A percentile compares a stretch with the other conserved stretches of the same genome.
phyloP scores from a whole-genome alignment of 2,797 vertebrate species.

The Danio tinwini region DNA sequence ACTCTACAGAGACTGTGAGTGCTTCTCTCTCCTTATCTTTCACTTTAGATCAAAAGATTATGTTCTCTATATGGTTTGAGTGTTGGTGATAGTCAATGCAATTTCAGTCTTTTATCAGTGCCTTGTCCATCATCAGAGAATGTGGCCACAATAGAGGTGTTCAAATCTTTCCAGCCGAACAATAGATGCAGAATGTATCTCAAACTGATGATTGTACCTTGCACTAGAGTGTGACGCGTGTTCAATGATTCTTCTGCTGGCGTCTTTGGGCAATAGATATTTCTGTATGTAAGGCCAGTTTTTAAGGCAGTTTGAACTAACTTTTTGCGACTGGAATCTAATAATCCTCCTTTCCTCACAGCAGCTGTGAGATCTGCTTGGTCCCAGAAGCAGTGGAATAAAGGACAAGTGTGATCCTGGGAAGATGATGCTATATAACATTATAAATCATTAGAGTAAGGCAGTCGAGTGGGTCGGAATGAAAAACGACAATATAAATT shows the following conservation, averaged over 20 bases:
- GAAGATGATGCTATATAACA: not conserved
- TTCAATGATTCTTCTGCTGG: not conserved
- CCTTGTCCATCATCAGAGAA: not conserved
- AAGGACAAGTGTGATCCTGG: not conserved
- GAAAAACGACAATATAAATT: not conserved
- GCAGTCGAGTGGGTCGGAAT: not conserved
- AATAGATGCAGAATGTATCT: too few relatives aligned
- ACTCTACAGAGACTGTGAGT: constrained; percentile 82
- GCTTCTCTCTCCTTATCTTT: not conserved
- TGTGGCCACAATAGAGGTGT: not conserved
- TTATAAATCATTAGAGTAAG: not conserved
- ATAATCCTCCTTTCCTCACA: not conserved
- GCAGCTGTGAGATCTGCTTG: not conserved
- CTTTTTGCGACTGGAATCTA: not conserved
- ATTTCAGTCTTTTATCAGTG: not conserved
- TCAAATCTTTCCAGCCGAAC: not conserved
- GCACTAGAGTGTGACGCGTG: not conserved
- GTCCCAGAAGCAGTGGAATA: not conserved
- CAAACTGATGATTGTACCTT: too few relatives aligned
- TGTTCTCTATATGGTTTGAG: not conserved
- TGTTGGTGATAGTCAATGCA: not conserved
- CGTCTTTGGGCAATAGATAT: not conserved
- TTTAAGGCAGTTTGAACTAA: not conserved
- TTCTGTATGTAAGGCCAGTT: not conserved
- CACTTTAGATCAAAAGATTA: not conserved